Base-by-base conservation (phyloP, 2,888 invertebrate species). In the Crematogaster levior region DNA sequence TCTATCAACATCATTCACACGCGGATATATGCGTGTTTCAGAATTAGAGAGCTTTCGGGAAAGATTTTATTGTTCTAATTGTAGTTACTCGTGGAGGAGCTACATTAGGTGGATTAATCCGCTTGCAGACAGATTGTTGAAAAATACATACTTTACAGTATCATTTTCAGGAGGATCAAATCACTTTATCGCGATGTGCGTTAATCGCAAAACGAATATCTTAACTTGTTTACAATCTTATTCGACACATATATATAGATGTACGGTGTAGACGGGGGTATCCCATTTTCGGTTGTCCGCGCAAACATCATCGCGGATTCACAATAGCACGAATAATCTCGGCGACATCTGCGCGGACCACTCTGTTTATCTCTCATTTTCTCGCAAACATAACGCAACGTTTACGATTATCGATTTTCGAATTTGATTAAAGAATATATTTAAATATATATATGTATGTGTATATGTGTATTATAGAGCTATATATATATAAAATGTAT, bases 1-100 rank as follows among this genome's bases (percentile, higher is more conserved):
- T 83, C 75, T 84, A 85, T 53, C 77, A 89, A 89, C 85, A 81
- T 70, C 85, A 85, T 84, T 81, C 72, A n/a, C 60, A 18, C 24
- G 34, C 68, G 68, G 4, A 37, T 24, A 72, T 75, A 70, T 53
- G 43, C 48, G 60, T 37, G 34, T 72, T 58, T 40, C 61, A 18
- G 53, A 63, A 40, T 74, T 43, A 73, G 66, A 74, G 73, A 83
- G 70, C 84, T 84, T 82, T 74, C 30, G 75, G 79, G 80, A 75
- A 85, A 73, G 34, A 84, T 81, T 30, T 81, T 87, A 84, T 75
- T 63, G 48, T 65, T 74, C 81, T 73, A 68, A 77, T 63, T 53
- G 58, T 84, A 37, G 51, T 72, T 60, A 48, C 65, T 86, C 46
- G 24, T 63, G 30, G 66, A 85, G 82, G 82, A 85, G 61, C 63